A percentile compares a stretch with the other conserved stretches of the same genome.
phyloP scores from a whole-genome alignment of 2,888 invertebrate species.

The Andrena haemorrhoa region DNA sequence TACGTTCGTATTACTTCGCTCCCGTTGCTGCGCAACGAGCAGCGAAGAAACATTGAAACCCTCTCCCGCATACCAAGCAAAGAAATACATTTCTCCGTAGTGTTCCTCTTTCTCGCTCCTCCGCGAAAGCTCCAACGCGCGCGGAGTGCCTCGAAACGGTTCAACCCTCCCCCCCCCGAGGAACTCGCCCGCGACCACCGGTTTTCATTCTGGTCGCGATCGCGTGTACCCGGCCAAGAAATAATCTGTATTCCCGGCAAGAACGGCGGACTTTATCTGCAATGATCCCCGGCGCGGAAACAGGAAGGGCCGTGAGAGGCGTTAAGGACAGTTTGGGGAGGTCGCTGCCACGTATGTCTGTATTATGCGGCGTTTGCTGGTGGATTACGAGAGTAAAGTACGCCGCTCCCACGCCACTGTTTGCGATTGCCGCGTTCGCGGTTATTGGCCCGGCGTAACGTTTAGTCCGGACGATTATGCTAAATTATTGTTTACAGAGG shows the following conservation, averaged over 20 bases:
- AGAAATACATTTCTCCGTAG: no score
- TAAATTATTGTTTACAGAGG: constrained; percentile 79
- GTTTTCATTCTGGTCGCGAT: neutral
- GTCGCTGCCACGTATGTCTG: constrained; percentile 80
- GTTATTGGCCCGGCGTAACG: constrained; percentile 78
- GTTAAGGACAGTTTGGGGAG: constrained; percentile 67
- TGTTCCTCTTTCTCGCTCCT: no score
- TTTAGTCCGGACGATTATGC: constrained; percentile 78
- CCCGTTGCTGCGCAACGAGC: no score
- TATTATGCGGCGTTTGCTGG: constrained; percentile 81
- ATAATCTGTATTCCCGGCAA: constrained; percentile 9
- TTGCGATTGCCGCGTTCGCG: constrained; percentile 80
- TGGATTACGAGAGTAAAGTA: constrained; percentile 81
- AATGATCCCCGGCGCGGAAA: neutral
- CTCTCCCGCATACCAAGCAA: no score
- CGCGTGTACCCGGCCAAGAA: constrained; percentile 5
- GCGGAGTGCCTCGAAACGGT: neutral
- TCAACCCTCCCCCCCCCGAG: neutral
- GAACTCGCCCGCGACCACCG: neutral
- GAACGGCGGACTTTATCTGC: constrained; percentile 13
- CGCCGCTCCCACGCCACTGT: constrained; percentile 72
- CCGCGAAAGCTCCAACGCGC: no score
- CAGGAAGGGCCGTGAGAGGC: constrained; percentile 18
- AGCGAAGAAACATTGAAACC: no score
- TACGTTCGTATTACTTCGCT: no score